These are phyloP conservation scores for Heliothis peltigera DNA, from an alignment of 2,888 invertebrate species.

Conservation along the genomic window DNA sequence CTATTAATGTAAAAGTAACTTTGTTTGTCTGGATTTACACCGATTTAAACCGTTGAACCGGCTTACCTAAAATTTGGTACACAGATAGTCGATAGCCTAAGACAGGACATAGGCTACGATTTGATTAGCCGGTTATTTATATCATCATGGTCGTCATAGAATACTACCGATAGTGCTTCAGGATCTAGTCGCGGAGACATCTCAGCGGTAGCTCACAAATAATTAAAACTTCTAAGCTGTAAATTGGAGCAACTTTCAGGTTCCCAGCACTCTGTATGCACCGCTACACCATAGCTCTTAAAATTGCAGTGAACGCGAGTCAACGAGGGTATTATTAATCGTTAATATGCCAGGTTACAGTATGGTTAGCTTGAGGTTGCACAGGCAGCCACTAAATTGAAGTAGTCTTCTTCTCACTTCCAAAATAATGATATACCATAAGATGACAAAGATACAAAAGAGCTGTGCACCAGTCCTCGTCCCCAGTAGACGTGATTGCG, in stretches of 20 bases:
- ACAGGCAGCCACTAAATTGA: background rate
- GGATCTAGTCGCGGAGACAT: background rate
- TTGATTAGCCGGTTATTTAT: too few relatives aligned
- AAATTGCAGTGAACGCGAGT: constrained; percentile 36
- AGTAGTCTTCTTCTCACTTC: too few relatives aligned
- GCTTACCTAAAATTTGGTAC: too few relatives aligned
- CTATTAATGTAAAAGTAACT: too few relatives aligned
- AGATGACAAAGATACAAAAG: background rate
- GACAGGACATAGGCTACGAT: too few relatives aligned
- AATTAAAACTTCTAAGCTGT: background rate
- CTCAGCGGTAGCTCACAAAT: background rate
- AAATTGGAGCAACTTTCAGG: background rate
- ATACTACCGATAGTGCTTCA: background rate
- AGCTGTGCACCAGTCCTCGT: background rate
- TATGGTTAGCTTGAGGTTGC: background rate
- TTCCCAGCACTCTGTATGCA: constrained; percentile 8
- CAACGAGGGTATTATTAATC: constrained; percentile 16
- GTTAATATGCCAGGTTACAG: constrained; percentile 11
- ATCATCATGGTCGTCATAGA: background rate
- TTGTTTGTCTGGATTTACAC: too few relatives aligned
- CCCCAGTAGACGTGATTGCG: constrained; percentile 21
- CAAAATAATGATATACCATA: too few relatives aligned
- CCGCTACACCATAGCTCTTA: background rate
- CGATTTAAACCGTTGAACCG: too few relatives aligned
- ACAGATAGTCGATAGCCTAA: too few relatives aligned